Evolutionary conservation across 2,888 invertebrate species (phyloP), one percentile per base, ranked within the genome.

Genomic region (Campoplex capitator): DNA sequence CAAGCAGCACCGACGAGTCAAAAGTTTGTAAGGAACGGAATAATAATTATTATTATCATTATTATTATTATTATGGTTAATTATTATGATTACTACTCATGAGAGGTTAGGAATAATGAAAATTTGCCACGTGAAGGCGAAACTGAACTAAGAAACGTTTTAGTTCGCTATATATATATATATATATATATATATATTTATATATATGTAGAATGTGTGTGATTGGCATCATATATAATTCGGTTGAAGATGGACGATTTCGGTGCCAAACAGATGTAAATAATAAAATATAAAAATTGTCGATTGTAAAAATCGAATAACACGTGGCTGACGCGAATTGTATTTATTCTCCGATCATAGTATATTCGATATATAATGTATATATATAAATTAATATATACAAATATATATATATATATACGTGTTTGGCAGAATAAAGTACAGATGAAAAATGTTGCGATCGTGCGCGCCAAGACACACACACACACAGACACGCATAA

Each of bases 221-320:
- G 77, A 81, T 88, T 89, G 89, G 90, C 89, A 91, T 90, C 89
- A 32, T 32, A 62, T 62, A 89, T 89, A 58, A 76, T 82, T 86
- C 87, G 86, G 74, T 83, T 86, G 85, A 77, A 87, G 88, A 91
- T 89, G 89, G 89, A 91, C 91, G 90, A 90, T 92, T 92, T 89
- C 90, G 93, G 94, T 94, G 94, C 94, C 94, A 94, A 94, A 93
- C 88, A 93, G 92, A 92, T 94, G 94, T 93, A 94, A 87, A 94
- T 94, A 94, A 92, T 93, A 93, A 92, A 92, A 91, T 92, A 62
- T 62, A 62, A 92, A 93, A 92, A 9, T 8, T 91, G 90, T 93
- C 92, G 92, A 88, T 88, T 84, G 87, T 91, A 90, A 90, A 88
- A 88, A 85, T 79, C 79, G 79, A 76, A 81, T 78, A 74, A 80